A percentile compares a stretch with the other conserved stretches of the same genome.
Conservation (phyloP, 2,113 vertebrate species). For the Nerophis ophidion region DNA sequence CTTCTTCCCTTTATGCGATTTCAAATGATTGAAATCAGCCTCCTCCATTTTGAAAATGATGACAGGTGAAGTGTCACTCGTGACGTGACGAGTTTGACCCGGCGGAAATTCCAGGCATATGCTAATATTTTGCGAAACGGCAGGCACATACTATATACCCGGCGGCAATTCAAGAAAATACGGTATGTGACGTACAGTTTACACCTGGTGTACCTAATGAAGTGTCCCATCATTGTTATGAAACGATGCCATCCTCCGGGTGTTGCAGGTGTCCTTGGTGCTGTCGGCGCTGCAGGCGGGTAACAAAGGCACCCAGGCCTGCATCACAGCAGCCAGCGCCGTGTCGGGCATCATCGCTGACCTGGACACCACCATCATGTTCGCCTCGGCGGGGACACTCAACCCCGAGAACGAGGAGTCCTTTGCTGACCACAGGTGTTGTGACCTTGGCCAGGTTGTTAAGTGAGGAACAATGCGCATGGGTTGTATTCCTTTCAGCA, state of each 20-base stretch:
- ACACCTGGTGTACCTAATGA: background rate
- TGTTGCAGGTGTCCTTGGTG: conserved; percentile 87
- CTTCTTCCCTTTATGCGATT: too few species aligned
- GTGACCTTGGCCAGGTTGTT: background rate
- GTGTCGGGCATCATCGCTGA: conserved; percentile 97
- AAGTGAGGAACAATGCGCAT: too few species aligned
- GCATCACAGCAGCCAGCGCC: conserved; percentile 91
- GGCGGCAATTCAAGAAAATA: too few species aligned
- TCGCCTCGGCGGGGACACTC: conserved; percentile 93
- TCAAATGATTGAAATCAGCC: too few species aligned
- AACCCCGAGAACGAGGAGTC: conserved; percentile 93
- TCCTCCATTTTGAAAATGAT: too few species aligned
- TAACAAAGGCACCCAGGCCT: conserved; percentile 97
- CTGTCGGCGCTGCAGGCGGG: conserved; percentile 95
- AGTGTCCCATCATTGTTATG: background rate
- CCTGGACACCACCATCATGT: conserved; percentile 99
- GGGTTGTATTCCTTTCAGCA: too few species aligned
- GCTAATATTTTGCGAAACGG: too few species aligned
- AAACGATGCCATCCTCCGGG: conserved; percentile 5
- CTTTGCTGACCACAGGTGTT: conserved; percentile 94
- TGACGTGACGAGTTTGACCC: too few species aligned
- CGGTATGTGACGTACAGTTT: background rate
- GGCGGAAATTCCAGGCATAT: too few species aligned
- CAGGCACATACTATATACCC: too few species aligned
- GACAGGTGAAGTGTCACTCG: too few species aligned